phyloP scores from a whole-genome alignment of 2,113 vertebrate species.

The Cavia porcellus region DNA sequence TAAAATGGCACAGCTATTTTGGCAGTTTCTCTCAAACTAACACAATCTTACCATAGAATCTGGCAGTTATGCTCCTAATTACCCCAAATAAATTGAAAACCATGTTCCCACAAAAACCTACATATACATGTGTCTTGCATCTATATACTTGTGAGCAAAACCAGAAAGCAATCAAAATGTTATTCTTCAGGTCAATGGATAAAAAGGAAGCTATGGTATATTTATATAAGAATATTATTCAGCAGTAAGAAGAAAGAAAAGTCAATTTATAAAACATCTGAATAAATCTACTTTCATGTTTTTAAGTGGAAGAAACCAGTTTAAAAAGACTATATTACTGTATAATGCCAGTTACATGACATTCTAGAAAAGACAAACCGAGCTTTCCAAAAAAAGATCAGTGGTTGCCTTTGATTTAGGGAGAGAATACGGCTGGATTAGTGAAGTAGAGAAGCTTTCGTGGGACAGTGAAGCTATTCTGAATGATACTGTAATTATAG shows the following conservation, averaged over 20 bases:
- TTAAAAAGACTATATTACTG: not conserved
- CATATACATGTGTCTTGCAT: not conserved
- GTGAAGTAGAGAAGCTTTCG: not conserved
- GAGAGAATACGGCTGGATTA: not conserved
- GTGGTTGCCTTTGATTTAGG: not conserved
- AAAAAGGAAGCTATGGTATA: not conserved
- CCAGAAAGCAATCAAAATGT: not conserved
- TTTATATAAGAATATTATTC: not conserved
- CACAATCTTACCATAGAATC: not conserved
- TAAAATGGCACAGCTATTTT: not conserved
- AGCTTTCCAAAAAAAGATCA: not conserved
- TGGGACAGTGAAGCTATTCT: not conserved
- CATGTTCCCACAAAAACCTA: not conserved
- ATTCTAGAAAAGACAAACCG: not conserved
- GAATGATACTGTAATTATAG: not conserved
- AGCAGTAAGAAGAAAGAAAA: not conserved
- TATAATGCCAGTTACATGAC: not conserved
- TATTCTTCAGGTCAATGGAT: not conserved
- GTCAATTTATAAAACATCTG: not conserved
- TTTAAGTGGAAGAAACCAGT: not conserved
- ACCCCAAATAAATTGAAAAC: constrained; percentile 10
- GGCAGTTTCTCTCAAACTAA: not conserved
- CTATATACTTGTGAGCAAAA: not conserved
- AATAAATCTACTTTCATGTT: constrained; percentile 9
- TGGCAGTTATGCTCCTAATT: not conserved